phyloP scores from a whole-genome alignment of 2,797 vertebrate genomes.

The Eulemur albifrons region DNA sequence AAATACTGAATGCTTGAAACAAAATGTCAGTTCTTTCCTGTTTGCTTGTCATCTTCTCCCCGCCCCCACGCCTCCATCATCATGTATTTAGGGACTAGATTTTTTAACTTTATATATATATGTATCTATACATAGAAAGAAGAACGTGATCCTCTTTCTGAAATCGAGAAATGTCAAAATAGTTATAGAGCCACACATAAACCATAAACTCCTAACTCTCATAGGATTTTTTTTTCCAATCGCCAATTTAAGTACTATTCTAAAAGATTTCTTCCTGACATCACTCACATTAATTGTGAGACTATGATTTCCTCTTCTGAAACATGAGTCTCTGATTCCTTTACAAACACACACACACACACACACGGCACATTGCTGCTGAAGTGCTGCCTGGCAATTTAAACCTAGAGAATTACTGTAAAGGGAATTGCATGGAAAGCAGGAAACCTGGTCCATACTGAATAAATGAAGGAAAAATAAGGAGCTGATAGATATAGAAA shows the following conservation, averaged over 20 bases:
- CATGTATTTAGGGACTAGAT: neutral
- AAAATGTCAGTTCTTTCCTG: neutral
- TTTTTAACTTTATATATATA: neutral
- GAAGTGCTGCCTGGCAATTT: neutral
- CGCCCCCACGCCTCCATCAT: neutral
- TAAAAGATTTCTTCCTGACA: slow-evolving; percentile 45
- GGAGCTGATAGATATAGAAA: neutral
- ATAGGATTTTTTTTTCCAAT: neutral
- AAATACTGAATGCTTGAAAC: neutral
- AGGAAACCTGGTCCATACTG: neutral
- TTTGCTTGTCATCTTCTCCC: neutral
- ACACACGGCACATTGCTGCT: neutral
- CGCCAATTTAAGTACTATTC: neutral
- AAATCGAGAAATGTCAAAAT: slow-evolving; percentile 16
- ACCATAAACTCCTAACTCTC: slow-evolving; percentile 40
- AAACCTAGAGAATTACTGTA: slow-evolving; percentile 20
- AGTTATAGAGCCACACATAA: neutral
- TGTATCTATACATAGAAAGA: neutral
- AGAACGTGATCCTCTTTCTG: neutral
- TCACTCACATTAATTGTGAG: slow-evolving; percentile 47
- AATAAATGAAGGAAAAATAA: slow-evolving; percentile 1
- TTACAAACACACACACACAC: neutral
- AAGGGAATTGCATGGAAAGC: slow-evolving; percentile 20
- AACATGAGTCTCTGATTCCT: slow-evolving; percentile 8
- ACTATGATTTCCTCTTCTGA: neutral